These are phyloP conservation scores for Epinephelus lanceolatus DNA, from an alignment of 2,113 vertebrate genomes.

Conservation along the genomic window DNA sequence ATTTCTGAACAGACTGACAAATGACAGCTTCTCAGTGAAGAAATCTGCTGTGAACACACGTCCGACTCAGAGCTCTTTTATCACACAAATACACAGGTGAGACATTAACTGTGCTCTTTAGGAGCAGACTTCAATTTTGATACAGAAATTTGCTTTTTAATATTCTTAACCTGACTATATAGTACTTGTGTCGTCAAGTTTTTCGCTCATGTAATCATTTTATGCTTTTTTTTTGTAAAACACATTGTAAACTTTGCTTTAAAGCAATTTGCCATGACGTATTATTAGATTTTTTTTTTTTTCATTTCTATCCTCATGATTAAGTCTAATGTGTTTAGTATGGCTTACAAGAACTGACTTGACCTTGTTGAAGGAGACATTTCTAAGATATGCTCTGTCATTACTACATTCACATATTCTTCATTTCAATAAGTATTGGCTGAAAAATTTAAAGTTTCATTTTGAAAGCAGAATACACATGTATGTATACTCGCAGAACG, in stretches of 20 bases:
- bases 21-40: not conserved
- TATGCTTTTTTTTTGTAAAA: not conserved
- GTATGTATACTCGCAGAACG: too few relatives aligned
- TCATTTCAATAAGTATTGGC: too few relatives aligned
- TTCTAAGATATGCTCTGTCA: too few relatives aligned
- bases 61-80: not conserved
- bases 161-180: not conserved
- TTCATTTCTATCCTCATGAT: not conserved
- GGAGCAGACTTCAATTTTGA: not conserved
- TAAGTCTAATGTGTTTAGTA: not conserved
- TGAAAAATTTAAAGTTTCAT: too few relatives aligned
- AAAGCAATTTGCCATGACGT: not conserved
- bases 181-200: not conserved
- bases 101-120: not conserved
- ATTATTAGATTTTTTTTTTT: too few relatives aligned
- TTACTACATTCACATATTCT: too few relatives aligned
- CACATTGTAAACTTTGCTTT: not conserved
- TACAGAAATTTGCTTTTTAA: too few relatives aligned
- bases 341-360: too few relatives aligned
- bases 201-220: not conserved
- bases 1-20: not conserved
- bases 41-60: not conserved
- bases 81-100: slow-evolving; percentile 29
- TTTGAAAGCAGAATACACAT: too few relatives aligned
- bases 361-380: too few relatives aligned